Percentiles rank a stretch among this genome's conserved stretches.
Evolutionary conservation across 2,797 vertebrate genomes (phyloP).

Genomic region (Nasua narica): DNA sequence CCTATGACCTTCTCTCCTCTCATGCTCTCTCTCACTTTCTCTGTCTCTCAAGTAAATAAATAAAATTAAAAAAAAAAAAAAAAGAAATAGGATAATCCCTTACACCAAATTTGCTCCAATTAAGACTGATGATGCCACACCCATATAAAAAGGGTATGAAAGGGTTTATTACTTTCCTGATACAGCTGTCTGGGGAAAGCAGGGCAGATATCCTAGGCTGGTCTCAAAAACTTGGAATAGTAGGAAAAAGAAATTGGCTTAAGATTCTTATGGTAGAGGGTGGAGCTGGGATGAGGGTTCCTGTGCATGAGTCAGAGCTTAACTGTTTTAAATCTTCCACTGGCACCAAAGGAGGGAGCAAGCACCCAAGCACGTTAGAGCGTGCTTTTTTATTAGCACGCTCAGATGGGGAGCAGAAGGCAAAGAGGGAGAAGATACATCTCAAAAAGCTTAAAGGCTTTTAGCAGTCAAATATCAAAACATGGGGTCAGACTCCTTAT

Average conservation of each 20-base stretch:
- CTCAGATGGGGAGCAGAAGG: background rate
- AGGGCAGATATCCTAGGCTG: background rate
- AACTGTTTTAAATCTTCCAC: background rate
- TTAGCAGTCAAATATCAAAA: background rate
- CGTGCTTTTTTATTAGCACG: background rate
- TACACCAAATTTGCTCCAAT: background rate
- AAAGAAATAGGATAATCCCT: background rate
- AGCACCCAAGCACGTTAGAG: background rate
- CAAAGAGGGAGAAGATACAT: background rate
- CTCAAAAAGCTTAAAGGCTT: slow-evolving; percentile 13
- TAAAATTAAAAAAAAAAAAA: too few species aligned
- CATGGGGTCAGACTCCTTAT: background rate
- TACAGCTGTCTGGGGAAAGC: background rate
- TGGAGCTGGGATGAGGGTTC: background rate
- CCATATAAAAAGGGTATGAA: background rate
- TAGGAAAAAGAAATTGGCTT: background rate
- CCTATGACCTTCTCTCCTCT: too few species aligned
- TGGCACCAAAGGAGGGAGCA: background rate
- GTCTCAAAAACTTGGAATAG: background rate
- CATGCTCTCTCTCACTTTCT: too few species aligned
- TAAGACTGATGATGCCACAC: background rate
- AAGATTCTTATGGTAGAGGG: background rate
- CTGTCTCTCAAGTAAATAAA: too few species aligned
- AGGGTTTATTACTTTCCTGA: background rate
- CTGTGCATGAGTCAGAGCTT: background rate